phyloP scores from a whole-genome alignment of 1,140 invertebrate species.

The Tetramorium simillimum region DNA sequence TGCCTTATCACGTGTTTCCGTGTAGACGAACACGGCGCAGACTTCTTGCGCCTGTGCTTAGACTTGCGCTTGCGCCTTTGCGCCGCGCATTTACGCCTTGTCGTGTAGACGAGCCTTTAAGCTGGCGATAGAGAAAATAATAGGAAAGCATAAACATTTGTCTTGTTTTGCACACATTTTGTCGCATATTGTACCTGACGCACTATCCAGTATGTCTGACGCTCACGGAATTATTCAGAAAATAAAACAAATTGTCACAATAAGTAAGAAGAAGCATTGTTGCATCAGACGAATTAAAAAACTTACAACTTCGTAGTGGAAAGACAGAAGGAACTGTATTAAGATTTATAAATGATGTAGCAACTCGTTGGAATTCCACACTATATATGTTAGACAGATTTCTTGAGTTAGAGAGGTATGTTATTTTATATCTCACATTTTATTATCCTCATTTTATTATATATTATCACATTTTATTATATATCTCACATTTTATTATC shows the following conservation, averaged over 20 bases:
- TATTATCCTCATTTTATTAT: too few species aligned
- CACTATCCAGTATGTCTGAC: neutral
- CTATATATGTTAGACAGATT: neutral
- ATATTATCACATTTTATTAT: too few species aligned
- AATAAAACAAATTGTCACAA: neutral
- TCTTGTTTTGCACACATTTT: neutral
- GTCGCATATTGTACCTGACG: neutral
- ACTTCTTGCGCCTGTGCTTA: neutral
- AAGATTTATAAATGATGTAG: neutral
- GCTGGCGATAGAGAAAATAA: too few species aligned
- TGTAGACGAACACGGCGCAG: too few species aligned
- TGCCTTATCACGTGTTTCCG: too few species aligned
- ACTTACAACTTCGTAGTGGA: neutral
- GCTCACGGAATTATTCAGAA: neutral
- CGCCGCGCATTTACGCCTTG: neutral
- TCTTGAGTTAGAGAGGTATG: neutral
- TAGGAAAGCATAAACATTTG: too few species aligned
- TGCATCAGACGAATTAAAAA: neutral
- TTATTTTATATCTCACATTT: too few species aligned
- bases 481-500: too few species aligned
- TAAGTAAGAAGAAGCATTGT: neutral
- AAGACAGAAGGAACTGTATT: neutral
- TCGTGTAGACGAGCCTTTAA: conserved; percentile 6
- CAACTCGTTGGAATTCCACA: neutral
- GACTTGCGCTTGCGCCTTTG: neutral